These are phyloP conservation scores for Stenichneumon culpator DNA, from an alignment of 2,888 invertebrate species.

Conservation along the genomic window DNA sequence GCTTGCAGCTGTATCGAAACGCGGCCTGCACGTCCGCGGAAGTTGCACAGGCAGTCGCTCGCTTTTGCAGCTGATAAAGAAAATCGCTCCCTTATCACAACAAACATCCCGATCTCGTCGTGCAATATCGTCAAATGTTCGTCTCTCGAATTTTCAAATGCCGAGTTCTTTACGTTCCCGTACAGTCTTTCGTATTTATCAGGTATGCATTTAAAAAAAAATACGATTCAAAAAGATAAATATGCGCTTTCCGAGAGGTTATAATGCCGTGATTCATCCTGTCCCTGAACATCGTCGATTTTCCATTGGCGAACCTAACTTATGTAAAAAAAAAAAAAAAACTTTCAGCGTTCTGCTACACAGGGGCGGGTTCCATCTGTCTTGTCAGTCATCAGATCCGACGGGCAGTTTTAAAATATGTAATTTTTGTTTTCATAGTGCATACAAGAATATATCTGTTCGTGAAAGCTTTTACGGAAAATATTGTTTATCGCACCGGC, in stretches of 20 bases:
- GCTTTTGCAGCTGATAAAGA: constrained; percentile 16
- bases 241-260: constrained; percentile 22
- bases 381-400: neutral
- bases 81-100: neutral
- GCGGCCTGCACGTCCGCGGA: too few species aligned
- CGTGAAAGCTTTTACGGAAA: neutral
- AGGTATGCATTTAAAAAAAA: constrained; percentile 71
- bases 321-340: constrained; percentile 1
- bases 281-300: constrained; percentile 36
- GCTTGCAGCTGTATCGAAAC: too few species aligned
- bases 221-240: constrained; percentile 1
- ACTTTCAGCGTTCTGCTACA: neutral
- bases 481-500: neutral
- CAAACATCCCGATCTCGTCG: constrained; percentile 18
- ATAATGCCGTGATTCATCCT: constrained; percentile 30
- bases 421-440: neutral
- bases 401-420: neutral
- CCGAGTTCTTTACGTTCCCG: constrained; percentile 67
- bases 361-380: neutral
- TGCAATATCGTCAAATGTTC: constrained; percentile 71
- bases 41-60: neutral
- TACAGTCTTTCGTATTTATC: constrained; percentile 68
- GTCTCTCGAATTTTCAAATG: constrained; percentile 67
- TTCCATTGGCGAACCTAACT: neutral
- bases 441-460: neutral